Evolutionary conservation across 1,140 invertebrate species (phyloP).

Genomic region (Tetragonula clypearis): DNA sequence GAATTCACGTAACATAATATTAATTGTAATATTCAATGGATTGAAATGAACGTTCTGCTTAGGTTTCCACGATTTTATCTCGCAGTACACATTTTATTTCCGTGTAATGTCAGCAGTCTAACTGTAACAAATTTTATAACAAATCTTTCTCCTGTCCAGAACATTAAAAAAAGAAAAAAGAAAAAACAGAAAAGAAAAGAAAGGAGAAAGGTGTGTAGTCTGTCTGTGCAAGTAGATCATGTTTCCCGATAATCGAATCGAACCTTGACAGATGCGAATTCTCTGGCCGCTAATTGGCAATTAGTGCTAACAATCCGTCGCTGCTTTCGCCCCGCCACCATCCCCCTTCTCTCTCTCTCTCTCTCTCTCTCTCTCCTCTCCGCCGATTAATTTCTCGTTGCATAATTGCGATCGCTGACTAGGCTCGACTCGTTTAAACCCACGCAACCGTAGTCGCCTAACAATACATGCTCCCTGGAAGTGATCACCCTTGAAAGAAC

Average conservation of each 20-base stretch:
- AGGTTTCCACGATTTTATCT: too few species aligned
- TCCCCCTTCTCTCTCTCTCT: background rate
- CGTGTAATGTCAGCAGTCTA: too few species aligned
- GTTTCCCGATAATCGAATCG: background rate
- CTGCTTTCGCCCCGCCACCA: slow-evolving; percentile 53
- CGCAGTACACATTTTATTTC: too few species aligned
- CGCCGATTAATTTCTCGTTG: slow-evolving; percentile 61
- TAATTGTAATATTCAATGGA: too few species aligned
- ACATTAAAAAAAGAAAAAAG: background rate
- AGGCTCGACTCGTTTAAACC: slow-evolving; percentile 49
- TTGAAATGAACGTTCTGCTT: too few species aligned
- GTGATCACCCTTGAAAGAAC: slow-evolving; percentile 24
- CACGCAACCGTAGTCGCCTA: slow-evolving; percentile 51
- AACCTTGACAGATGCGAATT: slow-evolving; percentile 23
- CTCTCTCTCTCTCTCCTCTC: too few species aligned
- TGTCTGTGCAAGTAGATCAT: background rate
- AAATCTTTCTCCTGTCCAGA: too few species aligned
- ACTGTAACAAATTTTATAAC: too few species aligned
- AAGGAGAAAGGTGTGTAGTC: too few species aligned
- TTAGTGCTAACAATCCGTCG: slow-evolving; percentile 62
- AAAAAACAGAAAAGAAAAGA: background rate
- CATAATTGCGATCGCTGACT: slow-evolving; percentile 64
- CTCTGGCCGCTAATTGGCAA: slow-evolving; percentile 42
- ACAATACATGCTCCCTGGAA: slow-evolving; percentile 37
- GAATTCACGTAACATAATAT: too few species aligned